Evolutionary conservation across 2,113 vertebrate species (phyloP), one percentile per base, ranked within the genome.

Genomic region (Oncorhynchus nerka): DNA sequence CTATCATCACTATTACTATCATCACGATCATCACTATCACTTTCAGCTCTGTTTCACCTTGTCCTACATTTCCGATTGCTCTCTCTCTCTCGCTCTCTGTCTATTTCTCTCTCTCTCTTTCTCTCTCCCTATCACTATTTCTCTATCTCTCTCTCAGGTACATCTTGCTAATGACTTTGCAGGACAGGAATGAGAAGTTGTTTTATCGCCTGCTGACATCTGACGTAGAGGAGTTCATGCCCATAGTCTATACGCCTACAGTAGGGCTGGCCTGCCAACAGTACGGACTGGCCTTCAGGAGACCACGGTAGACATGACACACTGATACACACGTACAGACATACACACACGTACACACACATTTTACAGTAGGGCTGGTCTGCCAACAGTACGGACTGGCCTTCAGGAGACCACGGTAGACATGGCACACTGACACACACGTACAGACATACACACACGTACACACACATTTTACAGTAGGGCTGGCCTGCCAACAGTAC

Each of bases 121-220:
- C 0, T 39, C 67, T 66, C 59, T 4, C 20, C 2, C 16, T 75
- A 4, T 51, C 13, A 0, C 12, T 51, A 3, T 55, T 4, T 61
- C 4, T 78, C 51, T 78, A 71, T 68, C 67, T 28, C 39, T 78
- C 70, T 65, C 8, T 55, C 20, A 99, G 98, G 89, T 99, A 99
- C 82, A 98, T 99, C 88, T 90, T 98, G 76, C 94, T 99, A 75
- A 99, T 98, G 98, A 97, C 97, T 0, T 94, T 99, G 68, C 97
- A 99, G 92, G 98, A 99, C 90, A 93, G 97, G 80, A 99, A 99
- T 0, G 97, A 99, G 90, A 99, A 99, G 90, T 92, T 99, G 24
- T 99, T 99, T 86, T 99, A 99, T 84, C 94, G 97, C 7, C 82
- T 99, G 86, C 90, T 99, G 82, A 98, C 96, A 1, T 99, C 97